Percentiles rank a stretch among this genome's conserved stretches.
These are phyloP conservation scores for Orius insidiosus DNA, from an alignment of 1,140 invertebrate genomes.

Conservation along the genomic window DNA sequence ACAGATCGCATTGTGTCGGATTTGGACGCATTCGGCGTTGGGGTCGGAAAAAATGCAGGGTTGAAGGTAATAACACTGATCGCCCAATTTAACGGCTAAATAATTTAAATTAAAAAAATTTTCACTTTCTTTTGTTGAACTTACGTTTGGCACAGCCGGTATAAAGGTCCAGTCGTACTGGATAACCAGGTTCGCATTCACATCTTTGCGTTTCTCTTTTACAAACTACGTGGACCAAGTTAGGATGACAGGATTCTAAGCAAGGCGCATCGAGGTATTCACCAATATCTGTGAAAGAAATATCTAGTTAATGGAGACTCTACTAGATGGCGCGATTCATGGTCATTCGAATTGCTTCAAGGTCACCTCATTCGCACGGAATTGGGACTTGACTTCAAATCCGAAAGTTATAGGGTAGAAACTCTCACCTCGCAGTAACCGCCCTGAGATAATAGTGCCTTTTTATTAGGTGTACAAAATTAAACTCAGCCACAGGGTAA, in stretches of 20 bases:
- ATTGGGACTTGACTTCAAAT: no score
- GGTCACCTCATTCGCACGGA: no score
- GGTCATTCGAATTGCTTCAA: no score
- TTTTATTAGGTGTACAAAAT: no score
- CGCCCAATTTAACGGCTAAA: conserved; percentile 60
- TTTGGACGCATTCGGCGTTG: conserved; percentile 59
- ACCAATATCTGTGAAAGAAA: conserved; percentile 37
- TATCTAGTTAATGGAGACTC: no score
- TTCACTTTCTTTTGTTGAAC: conserved; percentile 26
- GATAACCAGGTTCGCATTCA: conserved; percentile 58
- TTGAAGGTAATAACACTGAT: conserved; percentile 66
- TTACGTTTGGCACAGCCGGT: conserved; percentile 68
- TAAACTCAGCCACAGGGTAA: no score
- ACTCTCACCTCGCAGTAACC: no score
- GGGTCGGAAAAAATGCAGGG: conserved; percentile 57
- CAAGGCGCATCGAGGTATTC: conserved; percentile 60
- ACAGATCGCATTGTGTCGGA: conserved; percentile 69
- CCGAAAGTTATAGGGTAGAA: no score
- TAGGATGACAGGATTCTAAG: conserved; percentile 48
- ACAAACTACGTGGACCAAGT: conserved; percentile 55
- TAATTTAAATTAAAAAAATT: no score
- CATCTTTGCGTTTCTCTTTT: conserved; percentile 46
- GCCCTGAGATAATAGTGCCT: no score
- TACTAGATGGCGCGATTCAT: no score
- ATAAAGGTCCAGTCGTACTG: conserved; percentile 48